A percentile compares a stretch with the other conserved stretches of the same genome.
phyloP scores from a whole-genome alignment of 2,888 invertebrate species.

The Periphyllus acericola region DNA sequence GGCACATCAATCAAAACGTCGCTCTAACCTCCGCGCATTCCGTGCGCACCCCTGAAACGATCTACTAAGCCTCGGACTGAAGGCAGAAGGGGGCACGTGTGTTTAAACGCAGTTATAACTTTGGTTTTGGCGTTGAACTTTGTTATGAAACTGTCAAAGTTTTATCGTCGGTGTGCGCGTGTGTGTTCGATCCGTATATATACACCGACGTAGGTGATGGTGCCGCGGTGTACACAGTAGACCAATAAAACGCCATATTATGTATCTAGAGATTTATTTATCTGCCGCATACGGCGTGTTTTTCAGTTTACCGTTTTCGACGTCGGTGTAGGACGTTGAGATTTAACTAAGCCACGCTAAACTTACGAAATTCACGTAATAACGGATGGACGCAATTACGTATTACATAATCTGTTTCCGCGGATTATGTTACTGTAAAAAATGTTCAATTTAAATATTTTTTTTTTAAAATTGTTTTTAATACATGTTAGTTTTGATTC shows the following conservation, averaged over 20 bases:
- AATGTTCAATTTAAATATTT: no score
- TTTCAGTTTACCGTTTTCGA: no score
- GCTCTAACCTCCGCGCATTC: neutral
- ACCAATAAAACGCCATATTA: neutral
- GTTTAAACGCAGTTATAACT: conserved; percentile 19
- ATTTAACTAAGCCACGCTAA: no score
- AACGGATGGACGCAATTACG: no score
- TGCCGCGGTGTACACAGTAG: neutral
- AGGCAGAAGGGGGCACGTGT: neutral
- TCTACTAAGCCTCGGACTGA: neutral
- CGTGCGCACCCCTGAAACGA: neutral
- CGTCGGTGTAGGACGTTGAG: no score
- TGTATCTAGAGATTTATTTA: neutral
- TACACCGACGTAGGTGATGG: neutral
- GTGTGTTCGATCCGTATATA: neutral
- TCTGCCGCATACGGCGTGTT: neutral
- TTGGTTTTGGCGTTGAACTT: conserved; percentile 15
- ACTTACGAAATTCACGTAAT: no score
- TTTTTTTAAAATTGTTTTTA: no score
- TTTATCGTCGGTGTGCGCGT: neutral
- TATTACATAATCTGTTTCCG: no score
- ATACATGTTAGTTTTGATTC: no score
- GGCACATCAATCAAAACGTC: conserved; percentile 28
- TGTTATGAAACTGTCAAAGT: conserved; percentile 38
- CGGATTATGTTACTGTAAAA: no score